Conservation (phyloP, 2,113 vertebrate species). For the Murina feae region DNA sequence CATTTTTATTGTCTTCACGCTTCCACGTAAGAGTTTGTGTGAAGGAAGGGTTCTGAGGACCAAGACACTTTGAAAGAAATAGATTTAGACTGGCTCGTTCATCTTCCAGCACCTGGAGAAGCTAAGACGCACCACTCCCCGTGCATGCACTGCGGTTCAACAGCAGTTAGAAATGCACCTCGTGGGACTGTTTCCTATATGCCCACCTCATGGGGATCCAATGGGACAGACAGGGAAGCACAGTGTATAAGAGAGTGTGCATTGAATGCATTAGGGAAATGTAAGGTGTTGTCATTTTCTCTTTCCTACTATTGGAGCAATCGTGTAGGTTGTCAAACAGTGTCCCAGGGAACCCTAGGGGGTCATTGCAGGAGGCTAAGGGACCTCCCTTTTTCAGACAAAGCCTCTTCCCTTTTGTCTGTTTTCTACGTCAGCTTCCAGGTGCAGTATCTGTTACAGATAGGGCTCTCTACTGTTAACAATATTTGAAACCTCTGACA, state of each 20-base stretch:
- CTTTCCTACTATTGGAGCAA: not conserved
- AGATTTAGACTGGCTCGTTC: not conserved
- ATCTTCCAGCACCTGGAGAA: not conserved
- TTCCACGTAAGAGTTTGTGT: not conserved
- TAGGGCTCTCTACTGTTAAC: not conserved
- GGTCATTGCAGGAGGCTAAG: not conserved
- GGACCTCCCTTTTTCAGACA: not conserved
- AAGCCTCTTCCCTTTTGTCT: not conserved
- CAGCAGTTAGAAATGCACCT: accelerated
- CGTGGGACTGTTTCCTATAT: not conserved
- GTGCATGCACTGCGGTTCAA: accelerated
- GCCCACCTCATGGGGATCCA: not conserved
- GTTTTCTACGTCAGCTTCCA: not conserved
- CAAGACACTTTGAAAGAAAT: not conserved
- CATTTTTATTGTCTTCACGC: not conserved
- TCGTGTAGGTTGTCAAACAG: not conserved
- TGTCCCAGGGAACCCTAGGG: not conserved
- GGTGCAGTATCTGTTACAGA: not conserved
- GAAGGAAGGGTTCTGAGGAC: not conserved
- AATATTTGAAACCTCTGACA: not conserved
- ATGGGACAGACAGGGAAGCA: not conserved
- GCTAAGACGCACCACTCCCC: not conserved
- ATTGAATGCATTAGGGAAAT: not conserved
- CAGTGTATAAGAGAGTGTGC: too few species aligned
- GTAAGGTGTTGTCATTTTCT: not conserved